These are phyloP conservation scores for Aporophyla lueneburgensis DNA, from an alignment of 2,888 invertebrate species.

Conservation along the genomic window DNA sequence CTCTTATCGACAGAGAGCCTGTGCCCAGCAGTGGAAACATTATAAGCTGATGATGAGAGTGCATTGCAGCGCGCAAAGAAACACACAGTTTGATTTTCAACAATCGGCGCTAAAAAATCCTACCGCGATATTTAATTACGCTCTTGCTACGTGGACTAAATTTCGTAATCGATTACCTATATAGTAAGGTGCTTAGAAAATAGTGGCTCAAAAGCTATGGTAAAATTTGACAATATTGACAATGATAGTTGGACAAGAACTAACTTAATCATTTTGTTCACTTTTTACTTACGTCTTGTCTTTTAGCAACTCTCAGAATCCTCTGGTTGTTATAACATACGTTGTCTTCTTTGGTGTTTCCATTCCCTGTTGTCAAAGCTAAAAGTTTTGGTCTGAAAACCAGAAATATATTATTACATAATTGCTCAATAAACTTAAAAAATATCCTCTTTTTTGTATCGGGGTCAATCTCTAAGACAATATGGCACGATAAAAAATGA, in stretches of 20 bases:
- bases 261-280: neutral
- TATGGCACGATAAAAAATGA: no score
- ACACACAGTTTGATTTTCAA: no score
- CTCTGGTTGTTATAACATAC: conserved; percentile 93
- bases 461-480: no score
- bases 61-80: no score
- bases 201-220: neutral
- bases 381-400: conserved; percentile 67
- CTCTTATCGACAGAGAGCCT: no score
- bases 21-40: no score
- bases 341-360: conserved; percentile 93
- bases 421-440: neutral
- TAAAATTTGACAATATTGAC: neutral
- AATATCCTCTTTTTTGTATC: no score
- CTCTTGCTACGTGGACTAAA: no score
- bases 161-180: no score
- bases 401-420: neutral
- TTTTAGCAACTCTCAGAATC: conserved; percentile 91
- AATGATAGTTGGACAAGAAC: neutral
- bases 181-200: neutral
- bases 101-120: no score
- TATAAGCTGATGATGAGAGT: no score
- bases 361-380: conserved; percentile 92
- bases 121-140: no score
- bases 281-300: conserved; percentile 91